Conservation (phyloP, 2,888 invertebrate genomes). For the Brachyopa scutellaris region DNA sequence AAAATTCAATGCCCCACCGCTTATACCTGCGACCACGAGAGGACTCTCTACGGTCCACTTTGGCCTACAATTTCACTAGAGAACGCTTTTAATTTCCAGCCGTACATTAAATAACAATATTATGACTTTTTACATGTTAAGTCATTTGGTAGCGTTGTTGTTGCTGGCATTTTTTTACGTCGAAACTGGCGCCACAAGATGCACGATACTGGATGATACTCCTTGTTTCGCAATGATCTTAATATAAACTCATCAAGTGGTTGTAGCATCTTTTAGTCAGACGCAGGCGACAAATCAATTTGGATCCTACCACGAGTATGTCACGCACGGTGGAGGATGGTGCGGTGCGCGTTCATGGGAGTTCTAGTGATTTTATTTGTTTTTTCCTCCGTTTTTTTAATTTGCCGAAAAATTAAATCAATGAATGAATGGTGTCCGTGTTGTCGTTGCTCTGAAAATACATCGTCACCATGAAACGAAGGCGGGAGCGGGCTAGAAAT, state of each 20-base stretch:
- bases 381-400: slow-evolving; percentile 36
- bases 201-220: neutral
- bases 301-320: neutral
- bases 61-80: slow-evolving; percentile 52
- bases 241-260: slow-evolving; percentile 49
- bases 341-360: slow-evolving; percentile 21
- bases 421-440: slow-evolving; percentile 51
- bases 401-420: slow-evolving; percentile 57
- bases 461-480: slow-evolving; percentile 55
- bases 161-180: slow-evolving; percentile 24
- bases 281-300: too few species aligned
- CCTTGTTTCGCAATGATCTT: slow-evolving; percentile 48
- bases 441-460: slow-evolving; percentile 51
- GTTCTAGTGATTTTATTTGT: neutral
- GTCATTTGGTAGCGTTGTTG: slow-evolving; percentile 12
- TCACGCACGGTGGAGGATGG: neutral
- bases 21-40: slow-evolving; percentile 5
- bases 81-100: slow-evolving; percentile 63
- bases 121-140: slow-evolving; percentile 52
- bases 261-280: neutral
- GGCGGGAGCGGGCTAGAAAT: neutral
- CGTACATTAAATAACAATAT: slow-evolving; percentile 63
- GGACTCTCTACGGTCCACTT: slow-evolving; percentile 34
- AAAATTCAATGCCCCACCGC: slow-evolving; percentile 14
- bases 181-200: slow-evolving; percentile 43